Evolutionary conservation across 2,888 invertebrate genomes (phyloP).

Genomic region (Drosophila nigricruria): DNA sequence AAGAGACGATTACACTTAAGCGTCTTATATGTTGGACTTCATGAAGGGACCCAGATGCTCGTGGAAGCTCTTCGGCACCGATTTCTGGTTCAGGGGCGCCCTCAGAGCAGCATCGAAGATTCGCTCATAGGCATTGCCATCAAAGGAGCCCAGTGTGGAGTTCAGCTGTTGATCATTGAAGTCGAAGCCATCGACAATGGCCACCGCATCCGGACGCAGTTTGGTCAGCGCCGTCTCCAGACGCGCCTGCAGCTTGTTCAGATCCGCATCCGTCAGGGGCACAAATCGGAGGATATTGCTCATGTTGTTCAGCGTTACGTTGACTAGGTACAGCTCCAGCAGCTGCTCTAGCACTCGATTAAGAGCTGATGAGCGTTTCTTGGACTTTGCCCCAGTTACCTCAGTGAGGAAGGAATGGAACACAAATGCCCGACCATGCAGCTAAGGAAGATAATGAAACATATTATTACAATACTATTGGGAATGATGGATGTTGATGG

Average conservation of each 20-base stretch:
- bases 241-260: conserved; percentile 87
- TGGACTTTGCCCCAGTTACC: conserved; percentile 87
- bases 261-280: conserved; percentile 69
- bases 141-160: conserved; percentile 92
- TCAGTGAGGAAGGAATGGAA: conserved; percentile 91
- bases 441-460: conserved; percentile 85
- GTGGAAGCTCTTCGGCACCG: conserved; percentile 90
- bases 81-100: conserved; percentile 92
- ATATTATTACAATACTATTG: background rate
- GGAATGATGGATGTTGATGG: background rate
- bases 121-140: conserved; percentile 93
- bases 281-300: conserved; percentile 91
- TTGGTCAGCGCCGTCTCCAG: conserved; percentile 89
- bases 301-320: conserved; percentile 89
- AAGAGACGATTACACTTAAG: background rate
- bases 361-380: conserved; percentile 87
- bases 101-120: conserved; percentile 92
- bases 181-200: conserved; percentile 96
- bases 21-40: conserved; percentile 86
- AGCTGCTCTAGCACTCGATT: conserved; percentile 89
- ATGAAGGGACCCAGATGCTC: conserved; percentile 89
- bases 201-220: conserved; percentile 95
- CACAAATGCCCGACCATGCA: conserved; percentile 93
- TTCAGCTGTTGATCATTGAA: conserved; percentile 91
- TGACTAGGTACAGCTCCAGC: conserved; percentile 91